Conservation (phyloP, 2,888 invertebrate species). For the Eupithecia vulgata region DNA sequence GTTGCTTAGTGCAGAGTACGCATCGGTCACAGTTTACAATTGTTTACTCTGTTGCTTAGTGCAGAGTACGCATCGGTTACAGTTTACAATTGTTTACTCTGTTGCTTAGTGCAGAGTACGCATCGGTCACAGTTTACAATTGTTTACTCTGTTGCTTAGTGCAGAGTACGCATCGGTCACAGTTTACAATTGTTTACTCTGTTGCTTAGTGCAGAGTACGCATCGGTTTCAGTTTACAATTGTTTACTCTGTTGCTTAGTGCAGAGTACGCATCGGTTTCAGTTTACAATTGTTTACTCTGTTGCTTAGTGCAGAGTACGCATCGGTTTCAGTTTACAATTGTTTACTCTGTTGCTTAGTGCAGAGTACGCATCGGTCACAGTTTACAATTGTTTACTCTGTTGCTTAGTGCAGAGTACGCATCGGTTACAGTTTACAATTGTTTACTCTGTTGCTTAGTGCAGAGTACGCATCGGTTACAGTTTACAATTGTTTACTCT, state of each 20-base stretch:
- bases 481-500: neutral
- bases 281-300: too few relatives aligned
- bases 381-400: too few relatives aligned
- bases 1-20: neutral
- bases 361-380: neutral
- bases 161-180: neutral
- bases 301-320: neutral
- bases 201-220: neutral
- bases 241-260: neutral
- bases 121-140: too few relatives aligned
- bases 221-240: too few relatives aligned
- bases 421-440: neutral
- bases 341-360: neutral
- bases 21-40: too few relatives aligned
- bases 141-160: neutral
- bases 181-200: too few relatives aligned
- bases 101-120: neutral
- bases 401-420: neutral
- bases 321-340: too few relatives aligned
- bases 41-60: neutral
- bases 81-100: neutral
- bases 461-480: neutral
- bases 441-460: neutral
- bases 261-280: neutral
- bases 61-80: neutral